phyloP scores from a whole-genome alignment of 2,888 invertebrate genomes.

The Mythimna lalbum region DNA sequence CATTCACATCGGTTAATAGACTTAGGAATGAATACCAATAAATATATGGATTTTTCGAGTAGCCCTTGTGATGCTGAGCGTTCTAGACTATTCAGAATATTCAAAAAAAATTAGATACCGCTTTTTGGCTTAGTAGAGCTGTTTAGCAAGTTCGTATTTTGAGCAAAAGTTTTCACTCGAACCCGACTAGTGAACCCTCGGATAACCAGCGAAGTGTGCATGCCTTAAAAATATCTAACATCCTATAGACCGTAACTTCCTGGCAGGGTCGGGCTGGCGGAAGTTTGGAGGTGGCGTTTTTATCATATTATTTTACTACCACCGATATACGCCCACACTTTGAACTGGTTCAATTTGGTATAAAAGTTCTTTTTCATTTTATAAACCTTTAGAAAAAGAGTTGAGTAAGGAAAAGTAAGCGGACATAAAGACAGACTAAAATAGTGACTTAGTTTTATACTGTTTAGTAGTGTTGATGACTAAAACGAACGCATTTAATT shows the following conservation, averaged over 20 bases:
- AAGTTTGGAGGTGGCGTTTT: constrained; percentile 40
- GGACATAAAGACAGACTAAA: too few species aligned
- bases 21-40: too few species aligned
- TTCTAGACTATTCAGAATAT: not conserved
- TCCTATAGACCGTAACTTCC: constrained; percentile 62
- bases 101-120: too few species aligned
- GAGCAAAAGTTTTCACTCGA: constrained; percentile 55
- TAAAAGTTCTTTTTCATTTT: not conserved
- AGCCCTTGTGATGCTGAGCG: not conserved
- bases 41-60: too few species aligned
- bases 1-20: too few species aligned
- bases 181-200: constrained; percentile 60
- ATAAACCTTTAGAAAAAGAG: not conserved
- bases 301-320: not conserved
- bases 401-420: too few species aligned
- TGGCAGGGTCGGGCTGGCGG: constrained; percentile 25
- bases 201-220: constrained; percentile 65
- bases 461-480: too few species aligned
- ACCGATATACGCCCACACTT: not conserved
- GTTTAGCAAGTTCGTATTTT: constrained; percentile 38
- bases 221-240: constrained; percentile 70
- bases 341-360: not conserved
- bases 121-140: constrained; percentile 5
- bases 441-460: too few species aligned
- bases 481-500: too few species aligned